Conservation (phyloP, 2,888 invertebrate species). For the Macrophya alboannulata region DNA sequence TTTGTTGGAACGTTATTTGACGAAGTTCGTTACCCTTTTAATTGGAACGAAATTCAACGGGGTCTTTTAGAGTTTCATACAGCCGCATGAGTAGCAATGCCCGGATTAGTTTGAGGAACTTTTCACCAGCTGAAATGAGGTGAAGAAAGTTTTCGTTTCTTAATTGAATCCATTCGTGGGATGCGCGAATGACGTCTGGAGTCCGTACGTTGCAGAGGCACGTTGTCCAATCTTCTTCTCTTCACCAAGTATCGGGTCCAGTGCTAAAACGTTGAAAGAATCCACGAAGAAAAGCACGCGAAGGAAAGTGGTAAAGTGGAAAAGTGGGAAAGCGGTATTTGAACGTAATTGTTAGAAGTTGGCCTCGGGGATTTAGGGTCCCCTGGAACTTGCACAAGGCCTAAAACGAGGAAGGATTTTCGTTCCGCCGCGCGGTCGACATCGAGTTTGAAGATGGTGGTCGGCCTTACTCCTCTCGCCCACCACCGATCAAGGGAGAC, state of each 20-base stretch:
- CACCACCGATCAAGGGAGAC: not conserved
- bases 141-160: not conserved
- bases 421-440: not conserved
- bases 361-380: slow-evolving; percentile 34
- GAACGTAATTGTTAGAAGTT: slow-evolving; percentile 48
- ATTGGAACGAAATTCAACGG: not conserved
- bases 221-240: not conserved
- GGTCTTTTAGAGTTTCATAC: not conserved
- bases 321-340: slow-evolving; percentile 51
- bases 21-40: not conserved
- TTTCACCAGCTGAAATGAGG: not conserved
- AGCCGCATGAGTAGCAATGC: not conserved
- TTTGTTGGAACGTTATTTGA: not conserved
- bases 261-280: not conserved
- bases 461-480: not conserved
- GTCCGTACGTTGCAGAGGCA: not conserved
- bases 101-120: not conserved
- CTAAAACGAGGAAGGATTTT: slow-evolving; percentile 1
- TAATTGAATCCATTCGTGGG: slow-evolving; percentile 32
- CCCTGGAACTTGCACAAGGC: not conserved
- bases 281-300: not conserved
- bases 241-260: not conserved
- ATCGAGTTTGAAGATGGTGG: not conserved
- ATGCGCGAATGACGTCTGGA: not conserved
- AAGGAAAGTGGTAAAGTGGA: slow-evolving; percentile 27